A percentile compares a stretch with the other conserved stretches of the same genome.
phyloP scores from a whole-genome alignment of 2,888 invertebrate species.

The Monoplex corrugatus region DNA sequence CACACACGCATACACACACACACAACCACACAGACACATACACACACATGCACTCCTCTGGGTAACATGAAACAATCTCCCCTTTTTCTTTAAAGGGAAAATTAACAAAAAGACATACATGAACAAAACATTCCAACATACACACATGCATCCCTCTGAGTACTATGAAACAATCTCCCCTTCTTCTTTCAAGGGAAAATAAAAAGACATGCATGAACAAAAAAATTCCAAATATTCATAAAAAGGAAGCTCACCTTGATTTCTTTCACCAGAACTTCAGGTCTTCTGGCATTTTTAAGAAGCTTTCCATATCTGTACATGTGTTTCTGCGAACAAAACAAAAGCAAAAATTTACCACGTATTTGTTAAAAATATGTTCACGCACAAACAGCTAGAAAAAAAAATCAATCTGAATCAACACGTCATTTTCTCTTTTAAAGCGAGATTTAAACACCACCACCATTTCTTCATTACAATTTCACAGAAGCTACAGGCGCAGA shows the following conservation, averaged over 20 bases:
- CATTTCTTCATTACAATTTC: no score
- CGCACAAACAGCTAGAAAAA: neutral
- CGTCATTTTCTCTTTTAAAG: neutral
- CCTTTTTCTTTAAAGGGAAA: no score
- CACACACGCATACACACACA: neutral
- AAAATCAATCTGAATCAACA: no score
- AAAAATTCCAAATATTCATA: neutral
- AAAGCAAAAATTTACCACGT: neutral
- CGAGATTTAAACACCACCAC: no score
- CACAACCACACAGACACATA: neutral
- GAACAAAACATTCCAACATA: neutral
- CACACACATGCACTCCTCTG: neutral
- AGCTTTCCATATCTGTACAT: slow-evolving; percentile 89
- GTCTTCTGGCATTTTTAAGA: slow-evolving; percentile 86
- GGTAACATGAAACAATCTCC: no score
- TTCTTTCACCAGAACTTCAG: slow-evolving; percentile 89
- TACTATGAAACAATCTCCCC: no score
- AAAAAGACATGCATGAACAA: neutral
- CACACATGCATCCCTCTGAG: neutral
- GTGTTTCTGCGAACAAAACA: slow-evolving; percentile 85
- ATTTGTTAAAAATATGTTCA: no score
- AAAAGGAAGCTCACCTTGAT: slow-evolving; percentile 85
- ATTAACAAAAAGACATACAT: neutral
- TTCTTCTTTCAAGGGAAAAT: no score
- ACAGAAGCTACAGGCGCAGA: no score